Conservation (phyloP, 1,140 invertebrate species). For the Drosophila rhopaloa region DNA sequence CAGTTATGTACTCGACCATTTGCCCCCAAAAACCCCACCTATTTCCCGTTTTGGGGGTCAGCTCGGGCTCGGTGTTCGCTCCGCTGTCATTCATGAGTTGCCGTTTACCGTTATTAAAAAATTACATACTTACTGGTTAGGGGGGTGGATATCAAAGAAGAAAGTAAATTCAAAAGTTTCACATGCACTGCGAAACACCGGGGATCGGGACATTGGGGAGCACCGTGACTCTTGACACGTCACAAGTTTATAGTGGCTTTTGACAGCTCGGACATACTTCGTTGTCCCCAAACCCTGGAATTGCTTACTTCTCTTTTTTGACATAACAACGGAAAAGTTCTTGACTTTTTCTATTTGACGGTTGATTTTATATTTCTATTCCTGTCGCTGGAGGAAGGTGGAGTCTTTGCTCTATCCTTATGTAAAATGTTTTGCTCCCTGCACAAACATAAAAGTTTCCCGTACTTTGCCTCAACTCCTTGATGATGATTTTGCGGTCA, state of each 20-base stretch:
- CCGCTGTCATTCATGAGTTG: slow-evolving; percentile 70
- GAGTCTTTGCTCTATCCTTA: neutral
- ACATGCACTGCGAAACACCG: slow-evolving; percentile 40
- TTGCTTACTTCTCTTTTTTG: slow-evolving; percentile 13
- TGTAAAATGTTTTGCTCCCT: slow-evolving; percentile 8
- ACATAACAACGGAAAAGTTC: slow-evolving; percentile 47
- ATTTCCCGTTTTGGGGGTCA: slow-evolving; percentile 25
- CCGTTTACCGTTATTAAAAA: slow-evolving; percentile 81
- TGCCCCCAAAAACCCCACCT: slow-evolving; percentile 13
- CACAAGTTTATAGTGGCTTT: slow-evolving; percentile 84
- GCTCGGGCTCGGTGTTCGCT: slow-evolving; percentile 30
- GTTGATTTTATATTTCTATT: slow-evolving; percentile 29
- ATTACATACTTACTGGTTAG: slow-evolving; percentile 62
- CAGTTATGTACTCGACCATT: slow-evolving; percentile 61
- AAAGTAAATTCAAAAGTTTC: slow-evolving; percentile 78
- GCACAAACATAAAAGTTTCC: slow-evolving; percentile 25
- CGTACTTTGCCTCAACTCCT: slow-evolving; percentile 57
- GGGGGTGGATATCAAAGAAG: slow-evolving; percentile 21
- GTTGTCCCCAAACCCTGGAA: slow-evolving; percentile 36
- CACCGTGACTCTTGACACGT: slow-evolving; percentile 78
- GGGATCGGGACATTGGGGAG: slow-evolving; percentile 40
- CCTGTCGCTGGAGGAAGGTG: slow-evolving; percentile 3
- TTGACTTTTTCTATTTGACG: slow-evolving; percentile 46
- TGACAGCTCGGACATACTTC: slow-evolving; percentile 83
- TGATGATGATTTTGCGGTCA: slow-evolving; percentile 84